Evolutionary conservation across 2,797 vertebrate species (phyloP).

Genomic region (Salmo trutta): DNA sequence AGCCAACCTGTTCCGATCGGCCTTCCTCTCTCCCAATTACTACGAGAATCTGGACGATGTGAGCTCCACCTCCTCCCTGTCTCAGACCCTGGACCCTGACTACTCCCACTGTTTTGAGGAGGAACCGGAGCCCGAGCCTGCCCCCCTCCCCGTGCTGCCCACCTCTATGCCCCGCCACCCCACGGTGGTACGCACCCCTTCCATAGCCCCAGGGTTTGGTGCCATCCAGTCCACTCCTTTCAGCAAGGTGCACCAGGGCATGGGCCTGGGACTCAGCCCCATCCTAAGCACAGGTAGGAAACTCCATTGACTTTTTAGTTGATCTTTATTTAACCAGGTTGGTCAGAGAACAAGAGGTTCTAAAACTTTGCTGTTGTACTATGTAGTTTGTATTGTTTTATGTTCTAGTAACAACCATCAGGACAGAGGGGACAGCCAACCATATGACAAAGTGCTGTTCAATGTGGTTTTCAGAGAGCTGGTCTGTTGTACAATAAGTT

Average conservation of each 20-base stretch:
- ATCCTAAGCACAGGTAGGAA: slow-evolving; percentile 69
- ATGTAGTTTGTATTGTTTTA: too few relatives aligned
- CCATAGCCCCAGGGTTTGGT: slow-evolving; percentile 84
- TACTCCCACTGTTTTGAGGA: slow-evolving; percentile 57
- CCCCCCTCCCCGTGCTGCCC: slow-evolving; percentile 39
- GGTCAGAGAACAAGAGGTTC: neutral
- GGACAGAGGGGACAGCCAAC: too few relatives aligned
- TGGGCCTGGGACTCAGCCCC: slow-evolving; percentile 64
- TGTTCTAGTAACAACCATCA: too few relatives aligned
- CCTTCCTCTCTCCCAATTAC: slow-evolving; percentile 91
- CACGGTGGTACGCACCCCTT: slow-evolving; percentile 85
- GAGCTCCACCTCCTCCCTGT: slow-evolving; percentile 88
- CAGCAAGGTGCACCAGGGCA: slow-evolving; percentile 69
- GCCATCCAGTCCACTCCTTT: slow-evolving; percentile 76
- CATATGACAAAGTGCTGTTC: neutral
- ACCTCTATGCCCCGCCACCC: slow-evolving; percentile 79
- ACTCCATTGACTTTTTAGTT: neutral
- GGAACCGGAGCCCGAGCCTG: slow-evolving; percentile 59
- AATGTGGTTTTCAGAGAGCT: neutral
- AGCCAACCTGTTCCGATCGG: slow-evolving; percentile 92
- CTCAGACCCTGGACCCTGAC: slow-evolving; percentile 83
- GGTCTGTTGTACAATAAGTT: neutral
- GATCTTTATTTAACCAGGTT: neutral
- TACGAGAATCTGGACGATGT: slow-evolving; percentile 91
- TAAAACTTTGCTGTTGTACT: too few relatives aligned